Conservation (phyloP, 2,888 invertebrate genomes). For the Gibbula magus region DNA sequence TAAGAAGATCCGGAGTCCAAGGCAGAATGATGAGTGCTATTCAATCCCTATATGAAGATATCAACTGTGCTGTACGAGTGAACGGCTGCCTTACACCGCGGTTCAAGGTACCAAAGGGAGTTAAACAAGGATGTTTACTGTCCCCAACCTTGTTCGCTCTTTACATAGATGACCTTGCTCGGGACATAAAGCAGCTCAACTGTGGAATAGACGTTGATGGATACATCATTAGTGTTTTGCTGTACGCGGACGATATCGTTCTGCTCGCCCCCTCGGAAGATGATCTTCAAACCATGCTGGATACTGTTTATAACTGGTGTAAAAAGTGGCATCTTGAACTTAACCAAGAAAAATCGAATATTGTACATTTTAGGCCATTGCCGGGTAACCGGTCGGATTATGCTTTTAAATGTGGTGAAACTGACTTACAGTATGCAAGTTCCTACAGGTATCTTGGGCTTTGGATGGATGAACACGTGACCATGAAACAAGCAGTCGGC, state of each 20-base stretch:
- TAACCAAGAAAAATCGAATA: neutral
- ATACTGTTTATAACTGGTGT: neutral
- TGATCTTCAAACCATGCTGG: neutral
- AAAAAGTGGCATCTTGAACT: neutral
- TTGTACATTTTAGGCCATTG: slow-evolving; percentile 13
- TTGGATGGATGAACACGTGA: too few species aligned
- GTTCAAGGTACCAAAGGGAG: neutral
- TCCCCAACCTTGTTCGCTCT: neutral
- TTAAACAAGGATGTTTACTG: neutral
- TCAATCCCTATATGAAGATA: too few species aligned
- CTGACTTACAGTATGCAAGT: neutral
- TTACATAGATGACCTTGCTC: neutral
- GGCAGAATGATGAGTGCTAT: too few species aligned
- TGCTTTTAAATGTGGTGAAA: neutral
- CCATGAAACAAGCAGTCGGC: neutral
- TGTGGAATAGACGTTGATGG: neutral
- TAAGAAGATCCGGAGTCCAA: neutral
- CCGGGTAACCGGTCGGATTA: neutral
- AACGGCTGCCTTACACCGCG: neutral
- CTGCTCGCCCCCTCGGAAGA: neutral
- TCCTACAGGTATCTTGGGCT: neutral
- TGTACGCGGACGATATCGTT: neutral
- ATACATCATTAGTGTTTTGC: neutral
- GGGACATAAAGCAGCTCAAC: neutral
- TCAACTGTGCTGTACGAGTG: neutral